Conservation (phyloP, 2,113 vertebrate genomes). For the Fulica atra region DNA sequence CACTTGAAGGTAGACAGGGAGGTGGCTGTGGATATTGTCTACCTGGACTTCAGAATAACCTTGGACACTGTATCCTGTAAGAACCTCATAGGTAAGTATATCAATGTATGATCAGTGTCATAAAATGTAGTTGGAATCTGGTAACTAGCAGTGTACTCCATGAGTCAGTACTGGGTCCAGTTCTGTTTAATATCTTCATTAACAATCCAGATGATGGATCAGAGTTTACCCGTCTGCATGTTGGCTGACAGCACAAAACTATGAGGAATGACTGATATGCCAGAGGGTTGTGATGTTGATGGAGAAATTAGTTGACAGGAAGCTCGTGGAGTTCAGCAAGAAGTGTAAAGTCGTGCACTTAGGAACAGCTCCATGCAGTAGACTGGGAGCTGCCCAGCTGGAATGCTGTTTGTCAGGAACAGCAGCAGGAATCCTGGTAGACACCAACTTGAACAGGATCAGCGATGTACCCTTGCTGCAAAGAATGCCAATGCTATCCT, state of each 20-base stretch:
- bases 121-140: not conserved
- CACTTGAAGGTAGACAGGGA: not conserved
- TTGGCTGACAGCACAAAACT: not conserved
- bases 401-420: not conserved
- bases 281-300: not conserved
- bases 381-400: not conserved
- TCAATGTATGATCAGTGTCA: not conserved
- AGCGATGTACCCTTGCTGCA: not conserved
- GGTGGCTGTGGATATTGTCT: not conserved
- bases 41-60: not conserved
- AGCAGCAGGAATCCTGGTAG: accelerated
- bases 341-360: not conserved
- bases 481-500: not conserved
- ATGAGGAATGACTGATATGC: not conserved
- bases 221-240: not conserved
- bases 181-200: not conserved
- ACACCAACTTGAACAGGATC: not conserved
- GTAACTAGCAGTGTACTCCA: not conserved
- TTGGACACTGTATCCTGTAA: not conserved
- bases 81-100: not conserved
- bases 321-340: not conserved
- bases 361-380: not conserved
- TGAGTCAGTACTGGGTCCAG: not conserved
- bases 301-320: not conserved
- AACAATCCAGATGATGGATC: not conserved